Conservation (phyloP, 23 tunicate genomes). For the Clavelina lepadiformis region DNA sequence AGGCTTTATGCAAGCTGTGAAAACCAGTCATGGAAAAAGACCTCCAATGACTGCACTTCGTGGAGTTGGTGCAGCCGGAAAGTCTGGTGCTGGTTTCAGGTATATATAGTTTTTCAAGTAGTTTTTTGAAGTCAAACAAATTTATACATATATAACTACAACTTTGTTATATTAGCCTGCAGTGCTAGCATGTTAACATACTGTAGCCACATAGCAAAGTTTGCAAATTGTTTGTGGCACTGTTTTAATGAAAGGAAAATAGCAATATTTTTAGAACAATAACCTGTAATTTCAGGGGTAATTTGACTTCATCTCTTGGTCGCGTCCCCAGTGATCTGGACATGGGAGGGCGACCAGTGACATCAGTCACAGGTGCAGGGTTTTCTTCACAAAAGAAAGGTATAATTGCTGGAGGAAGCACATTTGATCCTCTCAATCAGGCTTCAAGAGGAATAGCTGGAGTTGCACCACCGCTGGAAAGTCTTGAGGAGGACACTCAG, state of each 20-base stretch:
- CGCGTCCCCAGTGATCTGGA: constrained; percentile 17
- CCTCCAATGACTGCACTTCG: constrained; percentile 83
- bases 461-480: constrained; percentile 49
- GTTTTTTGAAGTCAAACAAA: too few species aligned
- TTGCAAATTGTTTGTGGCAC: too few species aligned
- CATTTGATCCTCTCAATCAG: constrained; percentile 80
- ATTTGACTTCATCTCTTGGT: constrained; percentile 55
- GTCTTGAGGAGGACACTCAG: constrained; percentile 40
- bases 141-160: too few species aligned
- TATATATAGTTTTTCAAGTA: too few species aligned
- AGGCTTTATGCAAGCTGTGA: constrained; percentile 81
- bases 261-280: too few species aligned
- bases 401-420: constrained; percentile 33
- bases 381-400: constrained; percentile 50
- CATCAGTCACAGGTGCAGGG: constrained; percentile 91
- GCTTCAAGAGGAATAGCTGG: constrained; percentile 38
- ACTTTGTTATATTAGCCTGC: too few species aligned
- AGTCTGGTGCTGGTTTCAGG: constrained; percentile 34
- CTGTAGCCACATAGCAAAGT: too few species aligned
- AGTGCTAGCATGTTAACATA: too few species aligned
- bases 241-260: too few species aligned
- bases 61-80: constrained; percentile 13
- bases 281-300: constrained; percentile 28
- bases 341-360: constrained; percentile 78
- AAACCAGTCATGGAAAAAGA: constrained; percentile 89